phyloP scores from a whole-genome alignment of 92 coral and sea anemone genomes.

The Palythoa grandis region DNA sequence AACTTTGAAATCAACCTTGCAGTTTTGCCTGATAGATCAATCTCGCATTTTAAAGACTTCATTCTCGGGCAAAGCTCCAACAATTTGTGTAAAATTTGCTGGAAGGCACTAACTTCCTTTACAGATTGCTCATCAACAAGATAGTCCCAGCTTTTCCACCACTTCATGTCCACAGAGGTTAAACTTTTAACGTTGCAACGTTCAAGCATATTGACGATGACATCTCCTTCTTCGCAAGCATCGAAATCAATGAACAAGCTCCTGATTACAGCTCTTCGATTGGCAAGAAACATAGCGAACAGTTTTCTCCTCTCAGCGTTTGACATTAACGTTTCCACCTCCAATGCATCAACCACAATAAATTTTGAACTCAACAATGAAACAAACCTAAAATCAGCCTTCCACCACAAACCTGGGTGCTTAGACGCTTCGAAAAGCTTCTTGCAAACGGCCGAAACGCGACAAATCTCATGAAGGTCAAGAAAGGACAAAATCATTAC shows the following conservation, averaged over 20 bases:
- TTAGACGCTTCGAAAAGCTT: slow-evolving; percentile 53
- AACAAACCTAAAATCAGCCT: slow-evolving; percentile 55
- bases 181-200: slow-evolving; percentile 57
- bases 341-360: not conserved
- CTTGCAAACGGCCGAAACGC: slow-evolving; percentile 53
- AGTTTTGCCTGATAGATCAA: slow-evolving; percentile 53
- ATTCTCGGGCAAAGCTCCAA: slow-evolving; percentile 33
- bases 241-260: slow-evolving; percentile 47
- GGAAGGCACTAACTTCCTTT: slow-evolving; percentile 30
- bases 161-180: slow-evolving; percentile 47
- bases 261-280: slow-evolving; percentile 59
- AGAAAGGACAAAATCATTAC: slow-evolving; percentile 53
- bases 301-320: slow-evolving; percentile 50
- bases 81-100: slow-evolving; percentile 39
- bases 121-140: not conserved
- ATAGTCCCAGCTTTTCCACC: slow-evolving; percentile 42
- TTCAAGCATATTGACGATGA: slow-evolving; percentile 45
- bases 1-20: slow-evolving; percentile 55
- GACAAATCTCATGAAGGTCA: slow-evolving; percentile 49
- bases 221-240: slow-evolving; percentile 50
- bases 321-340: slow-evolving; percentile 16
- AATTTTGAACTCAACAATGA: slow-evolving; percentile 6
- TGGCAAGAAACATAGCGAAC: slow-evolving; percentile 57
- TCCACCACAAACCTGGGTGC: slow-evolving; percentile 62
- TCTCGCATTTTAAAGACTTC: slow-evolving; percentile 54